Evolutionary conservation across 2,888 invertebrate genomes (phyloP), one percentile per base, ranked within the genome.

Genomic region (Crepidodera aurea): DNA sequence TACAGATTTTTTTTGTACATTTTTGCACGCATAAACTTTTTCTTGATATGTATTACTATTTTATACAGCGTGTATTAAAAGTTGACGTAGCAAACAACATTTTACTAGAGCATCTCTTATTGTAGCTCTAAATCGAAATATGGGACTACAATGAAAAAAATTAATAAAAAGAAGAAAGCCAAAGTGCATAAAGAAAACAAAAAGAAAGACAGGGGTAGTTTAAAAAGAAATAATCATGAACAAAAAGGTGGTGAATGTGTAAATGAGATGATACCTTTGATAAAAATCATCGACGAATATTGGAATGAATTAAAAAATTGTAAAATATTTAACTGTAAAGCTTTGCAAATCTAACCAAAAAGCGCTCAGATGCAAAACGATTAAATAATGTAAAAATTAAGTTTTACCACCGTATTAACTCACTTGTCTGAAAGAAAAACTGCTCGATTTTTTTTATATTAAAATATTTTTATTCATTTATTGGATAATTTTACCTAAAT

Each of bases 81-180:
- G n/a, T n/a, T n/a, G n/a, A n/a, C n/a, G n/a, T n/a, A n/a, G n/a
- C n/a, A n/a, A n/a, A n/a, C n/a, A n/a, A n/a, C n/a, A n/a, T n/a
- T n/a, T n/a, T n/a, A n/a, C n/a, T n/a, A n/a, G n/a, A n/a, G n/a
- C n/a, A n/a, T n/a, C 7, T 4, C 6, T 12, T 27, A n/a, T 48
- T 29, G 32, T 65, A 65, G 65, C 39, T 51, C 34, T 2, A 51
- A 40, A 44, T 10, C 13, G 8, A 56, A 46, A 42, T 37, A 54
- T 42, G 60, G 62, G 16, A 58, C 53, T 18, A 15, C 56, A 40
- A 60, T 56, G 57, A 65, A 53, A 59, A 65, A 62, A 18, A 27
- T 53, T 50, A 25, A 3, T 46, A 59, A 51, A 50, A 65, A 65
- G 60, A 62, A 50, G 55, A 65, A 60, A 62, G 29, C 44, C 25